Evolutionary conservation across 2,797 vertebrate genomes (phyloP).

Genomic region (Chloroceryle inda): DNA sequence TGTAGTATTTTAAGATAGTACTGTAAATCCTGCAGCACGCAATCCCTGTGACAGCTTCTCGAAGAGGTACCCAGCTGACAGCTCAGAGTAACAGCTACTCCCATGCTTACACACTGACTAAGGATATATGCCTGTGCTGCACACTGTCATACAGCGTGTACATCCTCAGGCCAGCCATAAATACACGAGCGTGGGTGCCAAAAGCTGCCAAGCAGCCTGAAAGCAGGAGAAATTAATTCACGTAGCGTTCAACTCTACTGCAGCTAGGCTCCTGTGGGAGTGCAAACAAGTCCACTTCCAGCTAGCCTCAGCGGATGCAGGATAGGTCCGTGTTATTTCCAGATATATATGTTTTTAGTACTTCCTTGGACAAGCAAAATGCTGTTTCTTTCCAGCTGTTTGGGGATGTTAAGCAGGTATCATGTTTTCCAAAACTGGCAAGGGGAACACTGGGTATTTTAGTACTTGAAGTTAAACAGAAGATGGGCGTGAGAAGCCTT

Average conservation of each 20-base stretch:
- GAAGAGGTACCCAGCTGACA: constrained; percentile 18
- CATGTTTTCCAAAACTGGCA: background rate
- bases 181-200: background rate
- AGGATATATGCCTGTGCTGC: background rate
- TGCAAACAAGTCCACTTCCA: background rate
- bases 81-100: background rate
- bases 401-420: background rate
- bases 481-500: background rate
- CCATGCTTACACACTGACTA: background rate
- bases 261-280: background rate
- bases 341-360: background rate
- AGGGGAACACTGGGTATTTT: background rate
- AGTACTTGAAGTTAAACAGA: background rate
- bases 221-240: constrained; percentile 28
- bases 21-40: background rate
- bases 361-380: background rate
- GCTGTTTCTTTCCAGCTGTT: background rate
- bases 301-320: background rate
- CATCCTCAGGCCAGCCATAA: constrained; percentile 57
- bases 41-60: background rate
- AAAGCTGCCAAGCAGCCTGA: constrained; percentile 15
- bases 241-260: background rate
- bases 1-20: background rate
- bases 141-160: background rate
- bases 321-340: background rate